Base-by-base conservation (phyloP, 2,888 invertebrate species). In the Drosophila planitibia region DNA sequence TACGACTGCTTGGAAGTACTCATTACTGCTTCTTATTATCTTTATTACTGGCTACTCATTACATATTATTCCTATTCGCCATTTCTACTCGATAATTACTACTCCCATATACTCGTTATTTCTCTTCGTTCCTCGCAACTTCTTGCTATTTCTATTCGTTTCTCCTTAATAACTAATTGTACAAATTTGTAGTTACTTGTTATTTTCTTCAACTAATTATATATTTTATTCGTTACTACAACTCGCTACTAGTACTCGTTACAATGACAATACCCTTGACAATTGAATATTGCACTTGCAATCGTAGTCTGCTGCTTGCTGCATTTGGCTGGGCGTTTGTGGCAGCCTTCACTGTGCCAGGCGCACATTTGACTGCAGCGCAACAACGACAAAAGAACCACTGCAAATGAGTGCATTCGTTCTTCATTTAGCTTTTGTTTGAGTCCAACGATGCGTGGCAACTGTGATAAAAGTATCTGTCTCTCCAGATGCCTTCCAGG, bases 401-500 rank as follows among this genome's bases (percentile, higher is more conserved):
- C 52, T 53, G 52, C 66, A 70, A 74, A 55, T 70, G 70, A 79
- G 58, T 81, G 82, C 81, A 79, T 69, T 79, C 81, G 68, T 61
- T 73, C 70, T 72, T 73, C 88, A 80, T 77, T 77, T 85, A 74
- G 58, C 88, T 78, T 88, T 85, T 85, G 89, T 85, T 81, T 78
- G 72, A 80, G 79, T 57, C 73, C 87, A 90, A 76, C 90, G 90
- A 87, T 83, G 90, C 90, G 90, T 89, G 88, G 78, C 73, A 79
- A 78, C 73, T 76, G 73, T 83, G 87, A 87, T 87, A 87, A 90
- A 87, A 89, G 81, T 85, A 79, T 74, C 79, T 76, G 59, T 76
- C 61, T 79, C 61, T 57, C 74, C 59, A 85, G 85, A 78, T 85
- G 75, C 63, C 76, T 70, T 57, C 53, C 65, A 70, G 67, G 62